Conservation (phyloP, 2,888 invertebrate species). For the Augiades crinisus region DNA sequence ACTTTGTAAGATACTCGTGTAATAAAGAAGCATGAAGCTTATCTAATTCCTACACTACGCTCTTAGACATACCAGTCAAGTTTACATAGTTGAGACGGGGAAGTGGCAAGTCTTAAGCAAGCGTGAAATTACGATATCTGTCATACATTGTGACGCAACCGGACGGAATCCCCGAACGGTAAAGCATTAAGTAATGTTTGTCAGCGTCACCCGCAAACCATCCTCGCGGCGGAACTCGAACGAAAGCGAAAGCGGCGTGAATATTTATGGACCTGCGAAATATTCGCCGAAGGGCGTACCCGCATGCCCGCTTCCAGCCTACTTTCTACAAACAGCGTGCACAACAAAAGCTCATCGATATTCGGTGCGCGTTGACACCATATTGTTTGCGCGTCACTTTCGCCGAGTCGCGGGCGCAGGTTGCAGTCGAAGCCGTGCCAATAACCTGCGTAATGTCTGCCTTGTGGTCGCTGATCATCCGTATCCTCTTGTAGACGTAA, state of each 20-base stretch:
- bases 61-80: background rate
- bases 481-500: slow-evolving; percentile 50
- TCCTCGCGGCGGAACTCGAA: slow-evolving; percentile 55
- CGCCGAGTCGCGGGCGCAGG: slow-evolving; percentile 44
- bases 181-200: slow-evolving; percentile 62
- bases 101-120: slow-evolving; percentile 32
- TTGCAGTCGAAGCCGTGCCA: slow-evolving; percentile 36
- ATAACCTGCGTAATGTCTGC: slow-evolving; percentile 50
- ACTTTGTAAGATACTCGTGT: no score
- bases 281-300: slow-evolving; percentile 78
- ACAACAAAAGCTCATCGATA: slow-evolving; percentile 76
- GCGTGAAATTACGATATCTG: slow-evolving; percentile 54
- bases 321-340: slow-evolving; percentile 72
- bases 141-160: slow-evolving; percentile 54
- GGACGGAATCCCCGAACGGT: slow-evolving; percentile 52
- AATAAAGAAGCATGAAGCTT: no score
- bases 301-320: slow-evolving; percentile 58
- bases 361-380: slow-evolving; percentile 57
- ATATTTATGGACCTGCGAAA: slow-evolving; percentile 76
- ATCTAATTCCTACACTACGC: background rate
- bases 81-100: slow-evolving; percentile 2
- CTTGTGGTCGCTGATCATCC: slow-evolving; percentile 52
- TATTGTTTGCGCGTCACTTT: slow-evolving; percentile 64
- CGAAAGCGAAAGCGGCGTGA: slow-evolving; percentile 74
- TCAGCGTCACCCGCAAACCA: slow-evolving; percentile 48